Evolutionary conservation across 2,797 vertebrate genomes (phyloP).

Genomic region (Enteromius trimaculatus): DNA sequence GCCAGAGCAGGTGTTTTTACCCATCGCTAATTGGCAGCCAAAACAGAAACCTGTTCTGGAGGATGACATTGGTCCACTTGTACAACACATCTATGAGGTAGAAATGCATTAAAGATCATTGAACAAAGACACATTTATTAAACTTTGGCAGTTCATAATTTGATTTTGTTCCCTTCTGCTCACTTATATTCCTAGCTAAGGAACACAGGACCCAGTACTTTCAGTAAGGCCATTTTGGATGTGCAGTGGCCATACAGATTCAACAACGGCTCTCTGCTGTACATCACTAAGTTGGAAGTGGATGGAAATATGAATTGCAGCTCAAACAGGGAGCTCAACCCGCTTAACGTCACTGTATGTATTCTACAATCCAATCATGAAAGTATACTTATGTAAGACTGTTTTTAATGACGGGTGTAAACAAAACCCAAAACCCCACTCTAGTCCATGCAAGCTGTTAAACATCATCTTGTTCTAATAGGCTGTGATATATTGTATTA

Average conservation of each 20-base stretch:
- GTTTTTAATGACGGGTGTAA: not conserved
- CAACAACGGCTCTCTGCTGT: constrained; percentile 86
- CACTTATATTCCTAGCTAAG: constrained; percentile 77
- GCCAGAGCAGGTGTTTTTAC: constrained; percentile 91
- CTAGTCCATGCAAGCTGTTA: not conserved
- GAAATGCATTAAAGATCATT: not conserved
- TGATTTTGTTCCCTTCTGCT: not conserved
- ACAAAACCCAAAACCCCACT: not conserved
- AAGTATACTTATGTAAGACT: not conserved
- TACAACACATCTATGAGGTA: constrained; percentile 94
- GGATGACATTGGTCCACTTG: constrained; percentile 92
- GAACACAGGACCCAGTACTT: constrained; percentile 91
- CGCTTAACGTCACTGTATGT: constrained; percentile 87
- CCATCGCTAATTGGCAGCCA: constrained; percentile 91
- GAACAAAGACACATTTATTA: not conserved
- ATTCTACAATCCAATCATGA: not conserved
- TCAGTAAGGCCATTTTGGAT: constrained; percentile 90
- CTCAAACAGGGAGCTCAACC: constrained; percentile 87
- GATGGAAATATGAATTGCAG: constrained; percentile 96
- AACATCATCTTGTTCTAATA: not conserved
- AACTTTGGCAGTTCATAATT: not conserved
- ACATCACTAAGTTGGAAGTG: constrained; percentile 86
- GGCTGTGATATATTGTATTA: not conserved
- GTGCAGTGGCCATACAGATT: constrained; percentile 88
- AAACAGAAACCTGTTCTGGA: constrained; percentile 82